phyloP scores from a whole-genome alignment of 2,797 vertebrate species.

The Vireo griseus region DNA sequence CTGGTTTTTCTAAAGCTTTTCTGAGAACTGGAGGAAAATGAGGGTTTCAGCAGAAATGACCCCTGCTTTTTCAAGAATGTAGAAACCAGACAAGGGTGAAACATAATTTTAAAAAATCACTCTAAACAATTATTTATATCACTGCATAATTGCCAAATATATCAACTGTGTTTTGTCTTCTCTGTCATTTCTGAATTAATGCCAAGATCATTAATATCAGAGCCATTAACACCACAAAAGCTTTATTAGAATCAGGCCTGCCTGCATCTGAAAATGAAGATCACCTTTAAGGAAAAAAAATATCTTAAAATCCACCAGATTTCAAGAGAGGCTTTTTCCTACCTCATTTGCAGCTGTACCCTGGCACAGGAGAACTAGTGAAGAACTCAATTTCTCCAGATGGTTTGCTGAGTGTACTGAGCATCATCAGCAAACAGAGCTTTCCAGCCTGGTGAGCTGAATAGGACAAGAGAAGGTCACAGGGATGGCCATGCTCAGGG shows the following conservation, averaged over 20 bases:
- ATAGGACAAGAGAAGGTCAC: neutral
- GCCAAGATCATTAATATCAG: neutral
- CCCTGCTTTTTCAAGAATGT: neutral
- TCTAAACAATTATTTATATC: neutral
- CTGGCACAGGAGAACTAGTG: neutral
- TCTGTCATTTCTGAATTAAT: constrained; percentile 1
- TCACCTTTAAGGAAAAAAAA: neutral
- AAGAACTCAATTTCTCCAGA: neutral
- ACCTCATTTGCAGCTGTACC: neutral
- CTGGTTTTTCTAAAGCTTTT: neutral
- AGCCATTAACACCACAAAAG: neutral
- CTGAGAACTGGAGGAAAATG: neutral
- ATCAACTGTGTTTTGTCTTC: constrained; percentile 27
- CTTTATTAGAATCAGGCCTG: neutral
- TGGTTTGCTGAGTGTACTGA: neutral
- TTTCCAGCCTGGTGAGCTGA: neutral
- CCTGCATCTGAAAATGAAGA: neutral
- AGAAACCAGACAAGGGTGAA: neutral
- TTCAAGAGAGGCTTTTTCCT: neutral
- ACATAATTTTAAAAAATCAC: neutral
- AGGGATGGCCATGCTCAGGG: too few species aligned
- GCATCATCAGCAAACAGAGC: neutral
- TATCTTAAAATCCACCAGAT: neutral
- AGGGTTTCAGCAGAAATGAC: neutral
- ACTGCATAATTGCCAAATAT: neutral